phyloP scores from a whole-genome alignment of 2,797 vertebrate species.

The Erpetoichthys calabaricus region DNA sequence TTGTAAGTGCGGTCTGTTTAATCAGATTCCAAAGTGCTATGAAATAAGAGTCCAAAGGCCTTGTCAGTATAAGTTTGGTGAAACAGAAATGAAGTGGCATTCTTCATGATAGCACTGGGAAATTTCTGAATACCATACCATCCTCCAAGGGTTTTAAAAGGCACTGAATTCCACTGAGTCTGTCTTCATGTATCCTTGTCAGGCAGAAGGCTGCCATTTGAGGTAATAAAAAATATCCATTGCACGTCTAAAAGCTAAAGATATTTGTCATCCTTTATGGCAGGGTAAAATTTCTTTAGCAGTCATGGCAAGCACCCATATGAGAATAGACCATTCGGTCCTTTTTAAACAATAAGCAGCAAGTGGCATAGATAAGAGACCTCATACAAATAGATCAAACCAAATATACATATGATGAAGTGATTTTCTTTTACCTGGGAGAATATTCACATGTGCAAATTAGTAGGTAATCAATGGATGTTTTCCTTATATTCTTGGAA shows the following conservation, averaged over 20 bases:
- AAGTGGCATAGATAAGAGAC: conserved; percentile 47
- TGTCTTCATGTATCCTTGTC: conserved; percentile 41
- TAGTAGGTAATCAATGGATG: conserved; percentile 46
- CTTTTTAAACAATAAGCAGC: conserved; percentile 42
- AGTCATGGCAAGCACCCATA: conserved; percentile 44
- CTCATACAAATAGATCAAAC: conserved; percentile 59
- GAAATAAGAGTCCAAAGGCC: too few relatives aligned
- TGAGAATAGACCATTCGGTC: conserved; percentile 29
- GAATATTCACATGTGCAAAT: conserved; percentile 74
- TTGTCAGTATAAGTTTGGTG: too few relatives aligned
- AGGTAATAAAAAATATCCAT: conserved; percentile 51
- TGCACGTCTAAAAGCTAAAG: conserved; percentile 35
- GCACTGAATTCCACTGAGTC: conserved; percentile 25
- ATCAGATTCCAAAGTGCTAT: too few relatives aligned
- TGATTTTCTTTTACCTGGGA: conserved; percentile 52
- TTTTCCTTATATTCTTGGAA: conserved; percentile 73
- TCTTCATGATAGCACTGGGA: too few relatives aligned
- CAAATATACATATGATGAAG: conserved; percentile 72
- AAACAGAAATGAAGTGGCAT: too few relatives aligned
- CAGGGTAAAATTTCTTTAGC: conserved; percentile 32
- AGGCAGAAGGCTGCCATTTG: conserved; percentile 34
- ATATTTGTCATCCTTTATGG: conserved; percentile 32
- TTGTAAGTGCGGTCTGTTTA: too few relatives aligned
- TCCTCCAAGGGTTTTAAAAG: too few relatives aligned
- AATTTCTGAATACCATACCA: too few relatives aligned